Evolutionary conservation across 2,888 invertebrate genomes (phyloP), one percentile per base, ranked within the genome.

Genomic region (Pristionchus maxplancki): DNA sequence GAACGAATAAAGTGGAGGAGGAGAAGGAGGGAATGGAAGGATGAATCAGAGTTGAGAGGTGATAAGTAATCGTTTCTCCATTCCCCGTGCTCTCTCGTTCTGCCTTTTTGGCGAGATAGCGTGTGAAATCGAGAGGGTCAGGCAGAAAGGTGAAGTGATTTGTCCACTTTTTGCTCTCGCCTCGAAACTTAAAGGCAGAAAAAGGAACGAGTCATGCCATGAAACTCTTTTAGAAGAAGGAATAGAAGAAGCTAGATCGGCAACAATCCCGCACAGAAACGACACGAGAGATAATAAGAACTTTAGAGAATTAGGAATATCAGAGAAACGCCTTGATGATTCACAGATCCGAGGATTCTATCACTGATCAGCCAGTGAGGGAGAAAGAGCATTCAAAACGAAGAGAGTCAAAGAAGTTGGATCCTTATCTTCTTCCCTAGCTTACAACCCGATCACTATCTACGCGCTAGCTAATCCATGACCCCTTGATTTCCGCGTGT

Each of bases 21-120:
- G 64, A n/a, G 28, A 64, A 74, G 71, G 37, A 11, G 40, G 40
- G 78, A 48, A 78, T n/a, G 78, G 78, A 28, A 44, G 78, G 78
- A 78, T 78, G 78, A 78, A 44, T 78, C 78, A 78, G 78, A 78
- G 78, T 44, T 78, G 78, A 78, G 44, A 44, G 40, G n/a, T n/a
- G n/a, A n/a, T n/a, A n/a, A n/a, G n/a, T n/a, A n/a, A n/a, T n/a
- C n/a, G n/a, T n/a, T n/a, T n/a, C n/a, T n/a, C n/a, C n/a, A n/a
- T n/a, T n/a, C n/a, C n/a, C n/a, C n/a, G n/a, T n/a, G n/a, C n/a
- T n/a, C n/a, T n/a, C n/a, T n/a, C n/a, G n/a, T n/a, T n/a, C n/a
- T n/a, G n/a, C n/a, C n/a, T n/a, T n/a, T n/a, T n/a, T n/a, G n/a
- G n/a, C n/a, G n/a, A n/a, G n/a, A n/a, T n/a, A n/a, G n/a, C n/a